Evolutionary conservation across 2,113 vertebrate genomes (phyloP).

Genomic region (Pungitius pungitius): DNA sequence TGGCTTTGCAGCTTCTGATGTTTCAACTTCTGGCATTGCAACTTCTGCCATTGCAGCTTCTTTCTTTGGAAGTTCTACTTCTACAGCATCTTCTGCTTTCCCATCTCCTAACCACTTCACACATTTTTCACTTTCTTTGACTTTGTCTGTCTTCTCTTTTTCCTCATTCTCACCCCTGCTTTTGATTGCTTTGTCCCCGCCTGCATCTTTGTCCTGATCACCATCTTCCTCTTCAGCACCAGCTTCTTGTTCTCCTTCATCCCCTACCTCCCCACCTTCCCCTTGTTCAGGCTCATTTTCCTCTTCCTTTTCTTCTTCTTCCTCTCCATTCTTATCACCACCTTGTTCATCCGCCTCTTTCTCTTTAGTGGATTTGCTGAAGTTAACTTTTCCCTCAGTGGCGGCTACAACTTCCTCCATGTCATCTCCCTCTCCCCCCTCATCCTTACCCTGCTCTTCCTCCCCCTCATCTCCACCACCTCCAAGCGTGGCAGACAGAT

Average conservation of each 20-base stretch:
- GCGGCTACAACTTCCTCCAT: conserved; percentile 64
- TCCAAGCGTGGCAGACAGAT: conserved; percentile 80
- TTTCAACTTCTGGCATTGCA: neutral
- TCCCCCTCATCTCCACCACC: conserved; percentile 74
- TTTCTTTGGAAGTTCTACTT: conserved; percentile 67
- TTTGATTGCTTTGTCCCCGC: conserved; percentile 64
- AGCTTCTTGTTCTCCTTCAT: conserved; percentile 66
- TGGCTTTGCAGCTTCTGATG: neutral
- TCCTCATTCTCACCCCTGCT: conserved; percentile 69
- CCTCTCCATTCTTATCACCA: conserved; percentile 77
- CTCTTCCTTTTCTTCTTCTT: conserved; percentile 9
- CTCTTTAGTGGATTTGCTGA: conserved; percentile 76
- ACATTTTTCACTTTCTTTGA: conserved; percentile 48
- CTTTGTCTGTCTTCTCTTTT: conserved; percentile 63
- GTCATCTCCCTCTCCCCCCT: conserved; percentile 27
- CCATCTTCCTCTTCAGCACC: conserved; percentile 61
- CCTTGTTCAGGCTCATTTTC: too few species aligned
- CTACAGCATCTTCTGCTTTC: conserved; percentile 59
- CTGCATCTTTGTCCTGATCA: conserved; percentile 57
- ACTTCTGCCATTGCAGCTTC: conserved; percentile 36
- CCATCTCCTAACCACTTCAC: conserved; percentile 68
- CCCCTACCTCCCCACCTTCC: conserved; percentile 35
- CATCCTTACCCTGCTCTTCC: conserved; percentile 67
- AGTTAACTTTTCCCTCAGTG: conserved; percentile 73
- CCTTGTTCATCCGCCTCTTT: conserved; percentile 80